Conservation (phyloP, 2,113 vertebrate species). For the Gulo gulo region DNA sequence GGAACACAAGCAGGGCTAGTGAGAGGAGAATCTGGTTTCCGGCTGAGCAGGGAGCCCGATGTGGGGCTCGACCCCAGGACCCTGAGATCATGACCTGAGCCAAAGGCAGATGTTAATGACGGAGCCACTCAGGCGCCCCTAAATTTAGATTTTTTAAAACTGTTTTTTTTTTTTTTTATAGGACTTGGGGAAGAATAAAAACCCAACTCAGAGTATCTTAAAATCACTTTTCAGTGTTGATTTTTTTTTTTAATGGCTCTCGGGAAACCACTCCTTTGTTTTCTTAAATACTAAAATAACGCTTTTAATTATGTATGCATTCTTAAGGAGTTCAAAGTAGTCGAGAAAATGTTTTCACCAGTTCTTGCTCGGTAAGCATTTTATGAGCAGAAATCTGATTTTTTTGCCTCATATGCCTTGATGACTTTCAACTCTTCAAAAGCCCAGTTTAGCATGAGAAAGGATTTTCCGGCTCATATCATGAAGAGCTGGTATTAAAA, state of each 20-base stretch:
- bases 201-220: not conserved
- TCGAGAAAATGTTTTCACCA: not conserved
- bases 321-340: not conserved
- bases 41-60: no score
- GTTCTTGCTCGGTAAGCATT: not conserved
- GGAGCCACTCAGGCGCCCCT: not conserved
- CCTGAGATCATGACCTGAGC: no score
- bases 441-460: not conserved
- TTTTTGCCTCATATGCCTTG: not conserved
- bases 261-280: not conserved
- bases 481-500: not conserved
- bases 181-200: not conserved
- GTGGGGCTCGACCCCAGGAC: no score
- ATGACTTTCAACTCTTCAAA: slow-evolving; percentile 20
- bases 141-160: not conserved
- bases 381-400: not conserved
- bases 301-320: not conserved
- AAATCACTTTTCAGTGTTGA: not conserved
- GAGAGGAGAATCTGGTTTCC: no score
- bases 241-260: not conserved
- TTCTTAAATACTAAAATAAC: slow-evolving; percentile 26
- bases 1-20: no score
- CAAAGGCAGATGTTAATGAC: no score
- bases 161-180: not conserved
- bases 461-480: not conserved